Conservation (phyloP, 2,113 vertebrate species). For the Myocastor coypus region DNA sequence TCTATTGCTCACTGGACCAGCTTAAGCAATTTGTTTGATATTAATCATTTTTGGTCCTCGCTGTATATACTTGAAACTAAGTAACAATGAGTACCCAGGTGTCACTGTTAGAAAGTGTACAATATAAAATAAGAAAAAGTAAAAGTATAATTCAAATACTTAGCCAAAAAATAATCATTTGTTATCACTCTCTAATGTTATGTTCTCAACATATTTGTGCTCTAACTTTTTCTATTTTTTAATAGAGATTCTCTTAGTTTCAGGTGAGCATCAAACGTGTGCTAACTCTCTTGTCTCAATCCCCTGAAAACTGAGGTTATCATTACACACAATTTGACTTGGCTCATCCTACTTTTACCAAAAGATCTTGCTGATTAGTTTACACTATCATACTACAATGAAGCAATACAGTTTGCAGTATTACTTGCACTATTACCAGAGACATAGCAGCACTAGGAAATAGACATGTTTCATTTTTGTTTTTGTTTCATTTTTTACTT, state of each 20-base stretch:
- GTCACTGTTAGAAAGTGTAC: neutral
- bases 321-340: neutral
- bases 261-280: neutral
- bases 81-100: neutral
- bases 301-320: neutral
- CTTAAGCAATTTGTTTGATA: neutral
- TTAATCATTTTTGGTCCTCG: neutral
- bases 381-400: neutral
- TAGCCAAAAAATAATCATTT: neutral
- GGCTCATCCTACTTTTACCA: neutral
- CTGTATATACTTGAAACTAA: neutral
- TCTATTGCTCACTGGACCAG: neutral
- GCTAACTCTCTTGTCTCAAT: no score
- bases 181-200: neutral
- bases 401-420: neutral
- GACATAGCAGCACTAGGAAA: neutral
- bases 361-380: neutral
- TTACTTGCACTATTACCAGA: neutral
- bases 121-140: neutral
- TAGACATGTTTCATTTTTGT: neutral
- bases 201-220: neutral
- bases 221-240: neutral
- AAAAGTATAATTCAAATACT: neutral
- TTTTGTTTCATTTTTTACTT: neutral
- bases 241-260: neutral